Conservation (phyloP, 2,113 vertebrate genomes). For the Percopsis transmontana region DNA sequence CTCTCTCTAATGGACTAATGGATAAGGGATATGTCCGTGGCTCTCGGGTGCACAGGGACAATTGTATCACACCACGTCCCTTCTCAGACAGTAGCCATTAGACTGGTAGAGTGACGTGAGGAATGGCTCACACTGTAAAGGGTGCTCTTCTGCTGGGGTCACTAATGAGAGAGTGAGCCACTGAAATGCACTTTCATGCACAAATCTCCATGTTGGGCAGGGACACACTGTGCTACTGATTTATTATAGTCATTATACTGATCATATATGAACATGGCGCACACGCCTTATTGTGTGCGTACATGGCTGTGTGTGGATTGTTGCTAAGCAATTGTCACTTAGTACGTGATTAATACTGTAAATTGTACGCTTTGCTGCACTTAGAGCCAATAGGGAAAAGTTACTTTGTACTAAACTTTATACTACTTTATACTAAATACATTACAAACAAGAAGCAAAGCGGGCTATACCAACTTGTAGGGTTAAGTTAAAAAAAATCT, state of each 20-base stretch:
- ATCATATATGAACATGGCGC: constrained; percentile 51
- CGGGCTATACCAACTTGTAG: no score
- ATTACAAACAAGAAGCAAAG: constrained; percentile 11
- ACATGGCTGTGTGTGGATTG: constrained; percentile 23
- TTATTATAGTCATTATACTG: constrained; percentile 63
- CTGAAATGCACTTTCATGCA: constrained; percentile 42
- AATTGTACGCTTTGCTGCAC: constrained; percentile 33
- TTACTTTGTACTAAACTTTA: background rate
- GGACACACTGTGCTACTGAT: constrained; percentile 53
- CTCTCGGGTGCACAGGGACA: constrained; percentile 47
- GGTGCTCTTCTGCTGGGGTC: constrained; percentile 41
- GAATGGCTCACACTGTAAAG: constrained; percentile 47
- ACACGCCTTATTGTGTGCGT: constrained; percentile 9
- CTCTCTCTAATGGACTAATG: constrained; percentile 54
- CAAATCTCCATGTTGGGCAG: constrained; percentile 25
- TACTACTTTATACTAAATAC: background rate
- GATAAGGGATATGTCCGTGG: constrained; percentile 28
- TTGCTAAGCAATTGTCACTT: constrained; percentile 68
- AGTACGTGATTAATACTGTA: constrained; percentile 49
- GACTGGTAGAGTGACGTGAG: constrained; percentile 51
- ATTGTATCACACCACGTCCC: constrained; percentile 30
- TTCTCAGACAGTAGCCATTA: constrained; percentile 31
- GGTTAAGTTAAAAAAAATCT: constrained; percentile 9
- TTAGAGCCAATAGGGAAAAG: constrained; percentile 23
- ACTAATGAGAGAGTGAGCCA: constrained; percentile 51